Base-by-base conservation (phyloP, 2,113 vertebrate species). In the Nansenia antarctica region DNA sequence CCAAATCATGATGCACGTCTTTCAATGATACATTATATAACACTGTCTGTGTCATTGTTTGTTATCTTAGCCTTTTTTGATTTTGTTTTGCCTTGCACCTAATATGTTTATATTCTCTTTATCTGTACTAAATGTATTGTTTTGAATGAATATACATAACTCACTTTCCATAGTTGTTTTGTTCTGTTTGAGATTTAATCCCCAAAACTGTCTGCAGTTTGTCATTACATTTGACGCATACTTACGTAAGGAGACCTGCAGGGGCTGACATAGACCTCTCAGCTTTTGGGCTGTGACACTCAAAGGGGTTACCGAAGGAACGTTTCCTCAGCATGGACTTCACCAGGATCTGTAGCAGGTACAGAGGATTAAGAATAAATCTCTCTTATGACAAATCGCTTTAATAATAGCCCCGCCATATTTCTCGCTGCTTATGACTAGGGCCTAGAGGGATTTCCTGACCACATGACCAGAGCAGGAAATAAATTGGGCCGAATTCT, bases 241-340 rank as follows among this genome's bases (percentile, higher is more conserved):
- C 97, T 78, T 93, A 99, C 97, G 89, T 91, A 73, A 96, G 86
- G 32, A 98, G 83, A 81, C 91, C 95, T 87, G 95, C 96, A 1
- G 97, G 95, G 26, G 95, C 95, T 55, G 96, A 98, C 95, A 96
- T 96, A 71, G 96, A 98, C 20, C 95, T 89, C 82, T 93, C 94
- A 15, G 96, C 94, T 66, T 92, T 86, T 49, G 94, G 89, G 2
- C 76, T 72, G 49, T 91, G 92, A 49, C 79, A 82, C 83, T 99
- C 97, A 2, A 98, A 99, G 0, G 97, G 97, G 77, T 99, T 98
- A 63, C 95, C 90, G 81, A 99, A 99, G 65, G 97, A 99, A 4
- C 96, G 95, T 73, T 99, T 99, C 61, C 97, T 93, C 26, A 99
- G 86, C 97, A 99, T 99, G 74, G 95, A 92, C 87, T 99, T 99